Evolutionary conservation across 2,888 invertebrate genomes (phyloP), one percentile per base, ranked within the genome.

Genomic region (Cephonodes hylas): DNA sequence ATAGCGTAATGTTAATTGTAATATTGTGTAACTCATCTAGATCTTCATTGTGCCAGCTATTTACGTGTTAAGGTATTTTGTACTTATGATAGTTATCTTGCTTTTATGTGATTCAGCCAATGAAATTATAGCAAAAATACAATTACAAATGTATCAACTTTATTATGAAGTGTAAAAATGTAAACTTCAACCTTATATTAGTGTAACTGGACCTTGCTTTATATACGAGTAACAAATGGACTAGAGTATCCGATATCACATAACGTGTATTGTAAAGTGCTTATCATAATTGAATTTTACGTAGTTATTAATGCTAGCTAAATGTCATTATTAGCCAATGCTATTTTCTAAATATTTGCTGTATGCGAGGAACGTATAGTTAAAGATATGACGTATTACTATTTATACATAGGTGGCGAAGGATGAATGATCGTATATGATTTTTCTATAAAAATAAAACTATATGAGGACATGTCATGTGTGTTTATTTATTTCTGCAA

Each of bases 21-120:
- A 84, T 83, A 79, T 84, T 78, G 81, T 84, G 80, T 88, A 88
- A 88, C 84, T 84, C 86, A 82, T 87, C 84, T 88, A 90, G 89
- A 88, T 88, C 91, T 91, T 91, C 91, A 86, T 89, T 88, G 92
- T 92, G 92, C 92, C 92, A 92, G 89, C 90, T 86, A 85, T 86
- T 87, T 87, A 88, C 83, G 79, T 83, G 80, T 85, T 91, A 89
- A 91, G 90, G 80, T 83, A 83, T 87, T 85, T 90, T 88, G 91
- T 91, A 91, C 91, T 91, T 91, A 91, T 85, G 70, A 84, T 90
- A 87, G 85, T 81, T 87, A 80, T 83, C 81, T 84, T 89, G 89
- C 88, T 89, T 87, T 59, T 45, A 63, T 56, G 63, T 63, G 56
- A 63, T 59, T 57, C 59, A 80, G 84, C 87, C 84, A 84, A 83